phyloP scores from a whole-genome alignment of 2,888 invertebrate genomes.

The Rhamnusium bicolor region DNA sequence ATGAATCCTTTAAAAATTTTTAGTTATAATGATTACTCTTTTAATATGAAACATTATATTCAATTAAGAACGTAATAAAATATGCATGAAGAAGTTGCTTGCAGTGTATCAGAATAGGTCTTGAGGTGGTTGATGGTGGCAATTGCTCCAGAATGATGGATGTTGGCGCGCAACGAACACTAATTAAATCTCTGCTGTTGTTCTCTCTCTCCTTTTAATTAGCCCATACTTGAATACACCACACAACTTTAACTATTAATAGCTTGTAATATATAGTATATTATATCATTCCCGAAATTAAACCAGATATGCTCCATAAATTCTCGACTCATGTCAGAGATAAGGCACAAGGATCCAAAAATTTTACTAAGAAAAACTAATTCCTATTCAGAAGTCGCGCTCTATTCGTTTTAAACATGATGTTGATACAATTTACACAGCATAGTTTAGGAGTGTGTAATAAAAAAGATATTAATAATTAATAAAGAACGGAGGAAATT shows the following conservation, averaged over 20 bases:
- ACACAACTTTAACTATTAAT: constrained; percentile 62
- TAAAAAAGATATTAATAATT: too few species aligned
- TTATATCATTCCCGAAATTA: constrained; percentile 61
- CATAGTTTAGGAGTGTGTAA: too few species aligned
- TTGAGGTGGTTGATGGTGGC: constrained; percentile 56
- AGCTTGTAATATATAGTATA: constrained; percentile 61
- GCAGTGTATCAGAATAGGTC: constrained; percentile 43
- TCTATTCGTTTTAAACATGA: not conserved
- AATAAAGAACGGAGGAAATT: too few species aligned
- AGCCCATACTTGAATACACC: constrained; percentile 61
- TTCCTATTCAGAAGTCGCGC: not conserved
- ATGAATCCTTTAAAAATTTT: too few species aligned
- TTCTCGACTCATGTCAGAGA: constrained; percentile 35
- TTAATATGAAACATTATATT: too few species aligned
- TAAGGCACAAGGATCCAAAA: not conserved
- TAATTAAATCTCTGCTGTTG: constrained; percentile 60
- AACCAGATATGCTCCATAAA: constrained; percentile 57
- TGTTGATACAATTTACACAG: not conserved
- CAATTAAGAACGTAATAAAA: too few species aligned
- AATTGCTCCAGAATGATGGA: constrained; percentile 59
- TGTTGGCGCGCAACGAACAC: constrained; percentile 57
- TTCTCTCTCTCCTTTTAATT: constrained; percentile 59
- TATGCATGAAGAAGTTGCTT: too few species aligned
- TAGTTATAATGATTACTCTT: too few species aligned
- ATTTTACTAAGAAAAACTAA: not conserved